Evolutionary conservation across 2,888 invertebrate genomes (phyloP).

Genomic region (Caenorhabditis sulstoni): DNA sequence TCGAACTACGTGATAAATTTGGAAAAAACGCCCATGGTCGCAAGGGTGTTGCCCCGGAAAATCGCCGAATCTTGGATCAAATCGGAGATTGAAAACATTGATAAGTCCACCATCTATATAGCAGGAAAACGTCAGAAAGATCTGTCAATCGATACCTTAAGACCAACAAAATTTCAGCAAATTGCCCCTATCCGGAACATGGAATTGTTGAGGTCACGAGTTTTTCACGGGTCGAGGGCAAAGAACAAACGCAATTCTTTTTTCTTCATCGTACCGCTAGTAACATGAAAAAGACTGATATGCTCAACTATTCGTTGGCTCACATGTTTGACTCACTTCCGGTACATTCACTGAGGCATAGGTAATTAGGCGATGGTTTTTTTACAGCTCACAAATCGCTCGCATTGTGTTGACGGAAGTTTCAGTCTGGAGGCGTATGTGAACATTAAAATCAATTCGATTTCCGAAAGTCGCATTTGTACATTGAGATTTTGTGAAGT

Average conservation of each 20-base stretch:
- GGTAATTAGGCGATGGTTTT: neutral
- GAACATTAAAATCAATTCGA: slow-evolving; percentile 41
- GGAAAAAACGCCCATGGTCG: slow-evolving; percentile 21
- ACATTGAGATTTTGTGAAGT: slow-evolving; percentile 40
- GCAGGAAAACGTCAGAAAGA: slow-evolving; percentile 32
- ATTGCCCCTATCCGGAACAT: slow-evolving; percentile 27
- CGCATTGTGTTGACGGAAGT: slow-evolving; percentile 55
- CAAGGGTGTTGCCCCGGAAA: slow-evolving; percentile 48
- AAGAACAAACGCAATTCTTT: slow-evolving; percentile 35
- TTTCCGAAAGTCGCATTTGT: slow-evolving; percentile 36
- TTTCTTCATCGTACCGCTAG: slow-evolving; percentile 41
- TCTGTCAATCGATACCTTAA: neutral
- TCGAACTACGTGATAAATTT: slow-evolving; percentile 49
- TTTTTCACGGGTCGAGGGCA: neutral
- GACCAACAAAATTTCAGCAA: slow-evolving; percentile 19
- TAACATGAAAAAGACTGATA: slow-evolving; percentile 14
- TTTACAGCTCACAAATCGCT: slow-evolving; percentile 27
- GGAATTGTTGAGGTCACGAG: slow-evolving; percentile 48
- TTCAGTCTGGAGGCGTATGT: slow-evolving; percentile 35
- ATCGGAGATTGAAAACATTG: slow-evolving; percentile 27
- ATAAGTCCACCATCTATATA: slow-evolving; percentile 47
- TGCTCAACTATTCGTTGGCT: slow-evolving; percentile 29
- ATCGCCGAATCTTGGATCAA: slow-evolving; percentile 55
- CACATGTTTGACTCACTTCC: slow-evolving; percentile 56
- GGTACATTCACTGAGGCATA: slow-evolving; percentile 28